Evolutionary conservation across 2,888 invertebrate genomes (phyloP), one percentile per base, ranked within the genome.

Genomic region (Pachydiplax longipennis): DNA sequence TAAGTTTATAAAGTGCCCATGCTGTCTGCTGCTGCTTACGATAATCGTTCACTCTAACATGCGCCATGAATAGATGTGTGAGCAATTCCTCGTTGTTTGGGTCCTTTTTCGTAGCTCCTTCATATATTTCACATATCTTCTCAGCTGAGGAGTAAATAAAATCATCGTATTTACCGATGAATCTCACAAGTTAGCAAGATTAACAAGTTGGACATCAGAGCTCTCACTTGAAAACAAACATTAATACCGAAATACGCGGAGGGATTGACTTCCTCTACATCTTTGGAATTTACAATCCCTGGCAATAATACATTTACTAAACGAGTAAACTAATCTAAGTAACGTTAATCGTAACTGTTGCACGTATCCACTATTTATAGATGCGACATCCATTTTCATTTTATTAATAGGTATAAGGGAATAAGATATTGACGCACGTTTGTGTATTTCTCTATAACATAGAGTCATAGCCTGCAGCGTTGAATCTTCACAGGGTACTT

Each of bases 401-500:
- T 73, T 73, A 13, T 73, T 31, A 25, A 73, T 73, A 31, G 73
- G 31, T 13, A 13, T 73, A 31, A 31, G 1, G 31, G 37, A 48
- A 95, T 73, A 73, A 73, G 31, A 73, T 31, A 31, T 73, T 6
- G 31, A 73, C 97, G 96, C 95, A 99, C 99, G 95, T 94, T 97
- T 97, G 93, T 98, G 97, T 93, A 98, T 96, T 95, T 99, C 99
- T 93, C 98, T 95, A 94, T 98, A 99, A 93, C 98, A 98, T 93
- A 99, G 97, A 91, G 98, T 97, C 96, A 99, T 97, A 18, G 99
- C 99, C 94, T 99, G 99, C 80, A 99, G 95, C 12, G 99, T 99
- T 65, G 97, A 96, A 93, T 99, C 99, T 93, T 99, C 99, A 91
- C 96, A 96, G 2, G 98, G 98, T 90, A 96, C 96, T 93, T 97